Percentiles rank a stretch among this genome's conserved stretches.
Conservation (phyloP, 2,888 invertebrate genomes). For the Andrena flavipes region DNA sequence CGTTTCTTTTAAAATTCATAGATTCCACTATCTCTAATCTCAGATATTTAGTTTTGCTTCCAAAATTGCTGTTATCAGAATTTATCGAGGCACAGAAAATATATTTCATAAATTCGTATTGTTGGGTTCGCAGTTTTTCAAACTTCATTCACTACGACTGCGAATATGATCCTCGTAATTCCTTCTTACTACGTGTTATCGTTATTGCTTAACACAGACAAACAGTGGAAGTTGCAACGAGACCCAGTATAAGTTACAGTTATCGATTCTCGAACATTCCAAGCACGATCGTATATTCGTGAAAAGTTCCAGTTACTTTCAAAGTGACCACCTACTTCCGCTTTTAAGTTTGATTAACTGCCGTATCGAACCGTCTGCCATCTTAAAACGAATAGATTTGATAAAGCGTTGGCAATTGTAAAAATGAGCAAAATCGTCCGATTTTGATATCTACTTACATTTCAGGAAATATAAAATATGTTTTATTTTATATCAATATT, state of each 20-base stretch:
- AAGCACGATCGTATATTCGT: not conserved
- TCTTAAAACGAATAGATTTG: conserved; percentile 40
- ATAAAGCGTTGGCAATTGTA: conserved; percentile 28
- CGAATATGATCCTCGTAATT: not conserved
- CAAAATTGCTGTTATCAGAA: no score
- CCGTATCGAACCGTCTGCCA: conserved; percentile 39
- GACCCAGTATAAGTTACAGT: not conserved
- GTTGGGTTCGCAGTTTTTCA: no score
- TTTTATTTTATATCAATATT: no score
- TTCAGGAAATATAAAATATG: no score
- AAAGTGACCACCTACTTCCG: not conserved
- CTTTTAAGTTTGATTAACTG: conserved; percentile 27
- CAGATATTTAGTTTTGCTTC: no score
- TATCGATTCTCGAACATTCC: not conserved
- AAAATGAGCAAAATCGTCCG: conserved; percentile 13
- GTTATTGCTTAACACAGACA: not conserved
- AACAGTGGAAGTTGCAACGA: not conserved
- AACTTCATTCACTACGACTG: no score
- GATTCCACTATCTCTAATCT: no score
- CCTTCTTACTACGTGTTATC: not conserved
- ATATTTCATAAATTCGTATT: no score
- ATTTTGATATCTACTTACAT: no score
- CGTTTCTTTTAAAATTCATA: no score
- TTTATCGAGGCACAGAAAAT: no score
- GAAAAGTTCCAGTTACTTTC: conserved; percentile 3